Evolutionary conservation across 2,888 invertebrate genomes (phyloP).

Genomic region (Coelopa pilipes): DNA sequence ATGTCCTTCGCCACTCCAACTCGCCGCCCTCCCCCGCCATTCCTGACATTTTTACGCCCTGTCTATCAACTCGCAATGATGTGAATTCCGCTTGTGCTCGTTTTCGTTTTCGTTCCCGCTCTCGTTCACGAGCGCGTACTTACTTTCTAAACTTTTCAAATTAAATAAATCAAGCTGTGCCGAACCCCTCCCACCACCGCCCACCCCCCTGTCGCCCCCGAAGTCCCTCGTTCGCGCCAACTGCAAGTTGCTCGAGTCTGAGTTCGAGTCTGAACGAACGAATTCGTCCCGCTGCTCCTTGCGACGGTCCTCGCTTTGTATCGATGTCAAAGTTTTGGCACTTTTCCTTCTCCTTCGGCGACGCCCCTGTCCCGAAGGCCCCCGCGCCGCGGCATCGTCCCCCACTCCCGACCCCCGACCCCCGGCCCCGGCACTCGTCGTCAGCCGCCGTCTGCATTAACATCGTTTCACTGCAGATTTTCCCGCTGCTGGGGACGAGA

Average conservation of each 20-base stretch:
- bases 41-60: not conserved
- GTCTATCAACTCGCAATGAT: conserved; percentile 6
- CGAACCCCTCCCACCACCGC: too few species aligned
- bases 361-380: too few species aligned
- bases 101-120: too few species aligned
- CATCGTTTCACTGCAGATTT: not conserved
- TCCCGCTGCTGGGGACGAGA: not conserved
- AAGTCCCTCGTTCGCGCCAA: too few species aligned
- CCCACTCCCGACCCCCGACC: not conserved
- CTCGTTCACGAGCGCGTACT: not conserved
- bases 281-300: not conserved
- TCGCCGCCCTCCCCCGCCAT: too few species aligned
- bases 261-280: not conserved
- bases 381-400: too few species aligned
- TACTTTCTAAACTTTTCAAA: conserved; percentile 7
- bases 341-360: too few species aligned
- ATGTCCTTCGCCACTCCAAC: too few species aligned
- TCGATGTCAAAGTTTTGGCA: not conserved
- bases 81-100: not conserved
- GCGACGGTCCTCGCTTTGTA: not conserved
- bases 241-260: not conserved
- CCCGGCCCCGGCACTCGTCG: not conserved
- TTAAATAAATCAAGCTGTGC: too few species aligned
- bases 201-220: too few species aligned
- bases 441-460: not conserved